phyloP scores from a whole-genome alignment of 30 jellyfish, hydroid and myxozoan species.

The Turritopsis rubra region DNA sequence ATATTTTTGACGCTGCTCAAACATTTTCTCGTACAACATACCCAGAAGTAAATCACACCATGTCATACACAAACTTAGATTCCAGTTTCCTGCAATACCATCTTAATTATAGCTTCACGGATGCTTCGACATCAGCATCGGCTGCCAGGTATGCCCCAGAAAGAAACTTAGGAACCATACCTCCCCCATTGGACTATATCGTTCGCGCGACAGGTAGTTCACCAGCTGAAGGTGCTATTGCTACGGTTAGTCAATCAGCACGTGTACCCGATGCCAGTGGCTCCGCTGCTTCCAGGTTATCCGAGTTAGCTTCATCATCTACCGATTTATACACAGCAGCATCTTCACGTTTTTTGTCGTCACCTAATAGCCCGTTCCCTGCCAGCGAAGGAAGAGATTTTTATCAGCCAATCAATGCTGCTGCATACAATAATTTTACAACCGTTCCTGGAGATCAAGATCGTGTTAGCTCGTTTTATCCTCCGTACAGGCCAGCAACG shows the following conservation, averaged over 20 bases:
- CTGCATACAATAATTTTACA: slow-evolving; percentile 25
- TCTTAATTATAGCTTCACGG: slow-evolving; percentile 22
- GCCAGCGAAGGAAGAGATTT: slow-evolving; percentile 24
- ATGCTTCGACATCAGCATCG: slow-evolving; percentile 22
- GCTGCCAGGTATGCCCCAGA: slow-evolving; percentile 24
- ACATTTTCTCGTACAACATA: slow-evolving; percentile 20
- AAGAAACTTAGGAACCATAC: neutral
- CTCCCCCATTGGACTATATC: slow-evolving; percentile 14
- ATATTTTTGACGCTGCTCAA: slow-evolving; percentile 20
- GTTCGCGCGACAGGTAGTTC: slow-evolving; percentile 16
- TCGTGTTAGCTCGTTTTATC: slow-evolving; percentile 16
- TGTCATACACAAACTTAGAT: slow-evolving; percentile 33
- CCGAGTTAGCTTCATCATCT: slow-evolving; percentile 39
- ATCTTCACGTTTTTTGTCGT: slow-evolving; percentile 27
- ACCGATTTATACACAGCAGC: slow-evolving; percentile 26
- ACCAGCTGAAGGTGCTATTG: neutral
- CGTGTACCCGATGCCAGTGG: slow-evolving; percentile 1
- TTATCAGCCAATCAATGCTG: slow-evolving; percentile 24
- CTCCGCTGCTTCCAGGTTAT: slow-evolving; percentile 35
- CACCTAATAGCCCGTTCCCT: slow-evolving; percentile 35
- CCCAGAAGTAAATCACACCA: slow-evolving; percentile 25
- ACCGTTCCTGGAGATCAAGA: slow-evolving; percentile 31
- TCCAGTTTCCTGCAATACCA: slow-evolving; percentile 36
- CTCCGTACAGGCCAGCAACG: slow-evolving; percentile 37
- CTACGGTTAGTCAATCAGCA: slow-evolving; percentile 6